Base-by-base conservation (phyloP, 2,113 vertebrate species). In the Planiliza haematocheilus region DNA sequence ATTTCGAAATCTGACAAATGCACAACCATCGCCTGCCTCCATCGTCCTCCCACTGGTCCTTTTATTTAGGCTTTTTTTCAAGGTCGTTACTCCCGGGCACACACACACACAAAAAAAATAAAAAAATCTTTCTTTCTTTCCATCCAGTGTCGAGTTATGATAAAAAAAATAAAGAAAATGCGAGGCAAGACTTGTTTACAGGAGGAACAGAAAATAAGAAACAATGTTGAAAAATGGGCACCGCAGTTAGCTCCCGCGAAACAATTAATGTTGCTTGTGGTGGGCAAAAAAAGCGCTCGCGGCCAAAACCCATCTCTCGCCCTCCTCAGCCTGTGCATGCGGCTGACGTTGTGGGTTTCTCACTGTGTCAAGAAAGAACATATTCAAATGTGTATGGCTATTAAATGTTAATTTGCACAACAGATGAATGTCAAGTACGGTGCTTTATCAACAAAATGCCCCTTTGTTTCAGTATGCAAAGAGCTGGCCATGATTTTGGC, bases 361-460 rank as follows among this genome's bases (percentile, higher is more conserved):
- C 74, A 79, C 76, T 85, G 83, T 70, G 84, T 90, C 80, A 91
- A 74, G 74, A 89, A 80, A 63, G 72, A 90, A 84, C 79, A 89
- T 85, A 91, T 91, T 91, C 83, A 91, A 88, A 92, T 90, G 82
- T 77, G 88, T 77, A 69, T 85, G 83, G 86, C 84, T 90, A 90
- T 92, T 90, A 93, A 91, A 91, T 87, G 85, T 88, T 91, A 88
- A 90, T 92, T 91, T 91, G 82, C 88, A 86, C 84, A 90, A 88
- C 82, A 89, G 84, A 91, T 90, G 86, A 91, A 86, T 70, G 84
- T 77, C 79, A 91, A 88, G 80, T 85, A 75, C 50, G 52, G 80
- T 61, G 57, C 78, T 90, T 90, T 83, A 87, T 91, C 89, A 90
- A 88, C 70, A 71, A 81, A 91, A 89, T 90, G 85, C 61, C 77